Evolutionary conservation across 2,888 invertebrate species (phyloP), one percentile per base, ranked within the genome.

Genomic region (Cryptophagus acutangulus): DNA sequence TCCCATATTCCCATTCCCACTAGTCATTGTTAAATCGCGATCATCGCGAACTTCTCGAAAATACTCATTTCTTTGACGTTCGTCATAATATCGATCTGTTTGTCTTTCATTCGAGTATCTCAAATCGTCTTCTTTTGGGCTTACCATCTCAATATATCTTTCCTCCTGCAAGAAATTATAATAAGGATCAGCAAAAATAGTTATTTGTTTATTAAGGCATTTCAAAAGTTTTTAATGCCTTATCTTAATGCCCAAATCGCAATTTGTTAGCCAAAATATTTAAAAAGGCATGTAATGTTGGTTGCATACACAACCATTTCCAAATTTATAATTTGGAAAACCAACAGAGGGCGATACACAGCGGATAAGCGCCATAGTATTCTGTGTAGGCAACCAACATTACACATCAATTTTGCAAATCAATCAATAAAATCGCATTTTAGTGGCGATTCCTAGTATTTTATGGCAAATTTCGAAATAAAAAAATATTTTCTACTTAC

Each of bases 11-110:
- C 51, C 71, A 66, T 56, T 61, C 34, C 59, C 60, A 67, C 76
- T 70, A 55, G 75, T 60, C 57, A 74, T 75, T 69, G 77, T 71
- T 51, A 78, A 69, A 64, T 80, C 73, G 58, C 81, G 63, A 59
- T 75, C 69, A 29, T 69, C 70, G 45, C 63, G 59, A 33, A 58
- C 47, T 50, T 69, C 61, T 49, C 67, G 50, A 49, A 66, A 68
- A 55, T 68, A 66, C 45, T 67, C 65, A 24, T 61, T 57, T 13
- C 64, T 58, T n/a, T n/a, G n/a, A 50, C 67, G 51, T 39, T 62
- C 69, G 26, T 63, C 66, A 45, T 61, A 78, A 73, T 62, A 74
- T 67, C 63, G 72, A 66, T 59, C 76, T 66, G 41, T 70, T 54
- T 62, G 61, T 70, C 75, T 28, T 68, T 67, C 68, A 35, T 74